Evolutionary conservation across 2,888 invertebrate genomes (phyloP), one percentile per base, ranked within the genome.

Genomic region (Dolichopus griseipennis): DNA sequence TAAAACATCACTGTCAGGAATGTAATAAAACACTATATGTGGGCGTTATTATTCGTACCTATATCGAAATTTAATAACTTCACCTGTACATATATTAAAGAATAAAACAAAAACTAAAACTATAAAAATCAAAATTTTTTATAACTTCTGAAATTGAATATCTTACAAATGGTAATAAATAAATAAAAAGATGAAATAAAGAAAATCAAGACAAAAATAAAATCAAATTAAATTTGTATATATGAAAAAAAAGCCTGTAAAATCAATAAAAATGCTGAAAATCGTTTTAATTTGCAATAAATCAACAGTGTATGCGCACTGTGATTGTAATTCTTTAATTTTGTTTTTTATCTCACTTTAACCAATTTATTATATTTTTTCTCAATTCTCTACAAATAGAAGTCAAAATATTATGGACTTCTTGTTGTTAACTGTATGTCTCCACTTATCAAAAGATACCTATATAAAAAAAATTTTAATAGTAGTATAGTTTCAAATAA

Each of bases 111-210:
- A 43, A 52, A 52, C 52, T 27, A 52, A n/a, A 52, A 18, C 6
- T 12, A 52, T 52, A 52, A 52, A n/a, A 52, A 52, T 37, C 52
- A 52, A 52, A 27, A n/a, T 2, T n/a, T 52, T 52, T 52, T 52
- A 52, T 52, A 52, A 52, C 52, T 52, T 52, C 52, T 52, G 52
- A 52, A 52, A 52, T 52, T 52, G 52, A 52, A 52, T 52, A 52
- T 52, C n/a, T 18, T 52, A 52, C 52, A 52, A 52, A 10, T 52
- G 18, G 15, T 41, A 52, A 52, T 52, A 52, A 52, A 52, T 52
- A 52, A 52, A 52, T 52, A 15, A 52, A 52, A 52, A 27, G 27
- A 15, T 52, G 52, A 18, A 41, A 41, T 2, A 41, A 41, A 41
- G 2, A 27, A 27, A 27, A 27, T 27, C 27, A 27, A 27, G 27